phyloP scores from a whole-genome alignment of 2,888 invertebrate species.

The Meloe dianella region DNA sequence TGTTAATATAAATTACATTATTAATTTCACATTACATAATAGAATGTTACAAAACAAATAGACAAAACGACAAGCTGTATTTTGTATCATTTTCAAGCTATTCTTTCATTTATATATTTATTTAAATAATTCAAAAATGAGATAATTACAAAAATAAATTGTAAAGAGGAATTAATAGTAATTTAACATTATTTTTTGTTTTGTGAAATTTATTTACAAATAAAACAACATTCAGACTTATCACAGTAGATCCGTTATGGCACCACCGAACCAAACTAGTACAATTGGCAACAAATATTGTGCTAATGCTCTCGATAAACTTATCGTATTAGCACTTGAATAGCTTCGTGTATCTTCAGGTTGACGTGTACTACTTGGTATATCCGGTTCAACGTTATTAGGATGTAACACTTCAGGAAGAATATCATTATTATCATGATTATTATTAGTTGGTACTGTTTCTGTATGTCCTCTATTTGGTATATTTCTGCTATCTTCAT shows the following conservation, averaged over 20 bases:
- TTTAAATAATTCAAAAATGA: not conserved
- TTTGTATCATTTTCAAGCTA: not conserved
- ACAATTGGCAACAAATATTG: conserved; percentile 82
- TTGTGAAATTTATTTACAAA: conserved; percentile 33
- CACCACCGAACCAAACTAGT: conserved; percentile 85
- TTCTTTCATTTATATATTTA: conserved; percentile 2
- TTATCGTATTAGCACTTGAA: conserved; percentile 37
- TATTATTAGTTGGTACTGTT: conserved; percentile 17
- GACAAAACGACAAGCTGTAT: conserved; percentile 33
- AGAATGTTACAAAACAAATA: conserved; percentile 40
- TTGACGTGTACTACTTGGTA: conserved; percentile 41
- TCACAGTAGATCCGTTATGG: conserved; percentile 84
- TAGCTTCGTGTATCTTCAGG: conserved; percentile 42
- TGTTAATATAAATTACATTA: conserved; percentile 40
- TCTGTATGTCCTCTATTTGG: not conserved
- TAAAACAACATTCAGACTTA: conserved; percentile 53
- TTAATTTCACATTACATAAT: conserved; percentile 40
- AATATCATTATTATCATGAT: conserved; percentile 6
- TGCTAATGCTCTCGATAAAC: conserved; percentile 69
- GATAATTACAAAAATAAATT: conserved; percentile 10
- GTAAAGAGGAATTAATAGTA: conserved; percentile 19
- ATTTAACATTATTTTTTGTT: conserved; percentile 33
- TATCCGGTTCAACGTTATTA: conserved; percentile 14
- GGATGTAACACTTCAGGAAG: conserved; percentile 15
- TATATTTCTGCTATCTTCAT: conserved; percentile 34